Percentiles rank a stretch among this genome's conserved stretches.
Evolutionary conservation across 2,888 invertebrate species (phyloP).

Genomic region (Pandemis heparana): DNA sequence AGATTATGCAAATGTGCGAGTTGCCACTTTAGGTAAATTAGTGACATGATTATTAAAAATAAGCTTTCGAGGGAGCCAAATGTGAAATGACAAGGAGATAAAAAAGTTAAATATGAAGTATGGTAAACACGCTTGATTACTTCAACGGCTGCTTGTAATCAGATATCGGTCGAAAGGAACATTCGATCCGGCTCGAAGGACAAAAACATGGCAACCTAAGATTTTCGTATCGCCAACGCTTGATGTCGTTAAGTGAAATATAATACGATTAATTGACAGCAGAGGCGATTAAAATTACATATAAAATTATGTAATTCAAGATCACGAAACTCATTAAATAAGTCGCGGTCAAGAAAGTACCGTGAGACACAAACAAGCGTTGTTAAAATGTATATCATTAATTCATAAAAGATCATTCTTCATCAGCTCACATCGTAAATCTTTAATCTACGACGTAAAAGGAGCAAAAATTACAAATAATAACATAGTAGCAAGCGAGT

Average conservation of each 20-base stretch:
- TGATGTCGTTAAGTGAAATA: slow-evolving; percentile 64
- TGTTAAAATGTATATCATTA: slow-evolving; percentile 2
- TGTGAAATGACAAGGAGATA: slow-evolving; percentile 21
- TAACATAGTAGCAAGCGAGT: slow-evolving; percentile 17
- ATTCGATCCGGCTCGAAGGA: slow-evolving; percentile 63
- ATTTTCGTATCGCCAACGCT: slow-evolving; percentile 59
- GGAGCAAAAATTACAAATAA: slow-evolving; percentile 18
- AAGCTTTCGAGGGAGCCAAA: slow-evolving; percentile 14
- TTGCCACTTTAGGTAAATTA: slow-evolving; percentile 31
- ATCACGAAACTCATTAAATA: background rate
- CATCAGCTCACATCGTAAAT: background rate
- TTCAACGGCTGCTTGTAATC: slow-evolving; percentile 57
- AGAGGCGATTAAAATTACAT: slow-evolving; percentile 57
- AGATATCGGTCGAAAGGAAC: slow-evolving; percentile 60
- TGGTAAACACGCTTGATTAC: slow-evolving; percentile 49
- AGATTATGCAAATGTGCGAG: slow-evolving; percentile 32
- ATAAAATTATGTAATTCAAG: background rate
- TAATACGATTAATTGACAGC: slow-evolving; percentile 65
- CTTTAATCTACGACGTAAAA: slow-evolving; percentile 9
- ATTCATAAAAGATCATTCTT: slow-evolving; percentile 12
- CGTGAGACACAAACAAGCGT: background rate
- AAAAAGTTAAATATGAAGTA: slow-evolving; percentile 41
- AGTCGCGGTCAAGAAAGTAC: background rate
- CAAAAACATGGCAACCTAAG: slow-evolving; percentile 55
- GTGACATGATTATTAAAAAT: slow-evolving; percentile 28